These are phyloP conservation scores for Cryptops parisi DNA, from an alignment of 2,888 invertebrate genomes.

Conservation along the genomic window DNA sequence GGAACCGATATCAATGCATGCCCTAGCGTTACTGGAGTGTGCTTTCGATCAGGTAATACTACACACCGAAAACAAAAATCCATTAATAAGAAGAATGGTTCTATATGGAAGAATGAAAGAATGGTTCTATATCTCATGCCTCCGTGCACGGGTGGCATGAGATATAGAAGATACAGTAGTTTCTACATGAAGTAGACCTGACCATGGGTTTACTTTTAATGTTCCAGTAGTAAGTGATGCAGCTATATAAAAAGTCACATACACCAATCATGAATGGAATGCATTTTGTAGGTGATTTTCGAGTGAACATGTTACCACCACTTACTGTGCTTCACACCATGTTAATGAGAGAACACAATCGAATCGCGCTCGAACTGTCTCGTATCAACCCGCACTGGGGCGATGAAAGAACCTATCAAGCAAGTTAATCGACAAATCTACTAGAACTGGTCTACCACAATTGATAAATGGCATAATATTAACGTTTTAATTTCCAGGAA, in stretches of 20 bases:
- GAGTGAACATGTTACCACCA: slow-evolving; percentile 27
- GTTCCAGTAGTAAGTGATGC: background rate
- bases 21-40: slow-evolving; percentile 8
- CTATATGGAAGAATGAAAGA: too few relatives aligned
- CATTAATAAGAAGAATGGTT: too few relatives aligned
- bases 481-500: slow-evolving; percentile 18
- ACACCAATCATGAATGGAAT: too few relatives aligned
- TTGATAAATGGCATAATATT: too few relatives aligned
- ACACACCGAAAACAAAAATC: too few relatives aligned
- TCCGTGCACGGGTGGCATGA: too few relatives aligned
- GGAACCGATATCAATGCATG: slow-evolving; percentile 3
- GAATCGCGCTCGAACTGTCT: slow-evolving; percentile 53
- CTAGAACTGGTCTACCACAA: too few relatives aligned
- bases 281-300: slow-evolving; percentile 26
- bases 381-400: slow-evolving; percentile 65
- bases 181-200: background rate
- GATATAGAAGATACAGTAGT: too few relatives aligned
- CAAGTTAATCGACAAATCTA: too few relatives aligned
- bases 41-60: slow-evolving; percentile 9
- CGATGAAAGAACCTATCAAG: slow-evolving; percentile 45
- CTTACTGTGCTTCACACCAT: slow-evolving; percentile 27
- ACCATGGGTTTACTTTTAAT: background rate
- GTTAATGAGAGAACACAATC: slow-evolving; percentile 53
- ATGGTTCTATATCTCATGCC: too few relatives aligned
- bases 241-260: too few relatives aligned